Percentiles rank a stretch among this genome's conserved stretches.
These are phyloP conservation scores for Lycophotia porphyrea DNA, from an alignment of 2,888 invertebrate genomes.

Conservation along the genomic window DNA sequence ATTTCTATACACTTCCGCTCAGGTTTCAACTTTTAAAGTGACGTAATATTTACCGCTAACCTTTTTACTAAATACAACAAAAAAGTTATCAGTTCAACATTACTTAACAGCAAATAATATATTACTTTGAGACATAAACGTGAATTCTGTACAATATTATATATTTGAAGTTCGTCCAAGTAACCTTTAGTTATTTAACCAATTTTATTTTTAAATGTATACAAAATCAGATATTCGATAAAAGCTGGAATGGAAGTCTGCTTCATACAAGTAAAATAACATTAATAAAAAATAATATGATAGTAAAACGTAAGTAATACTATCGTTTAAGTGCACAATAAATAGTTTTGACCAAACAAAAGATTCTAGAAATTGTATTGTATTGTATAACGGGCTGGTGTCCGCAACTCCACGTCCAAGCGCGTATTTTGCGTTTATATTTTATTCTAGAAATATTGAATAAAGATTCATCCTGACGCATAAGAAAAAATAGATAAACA, in stretches of 20 bases:
- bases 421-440: no score
- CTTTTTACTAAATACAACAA: slow-evolving; percentile 49
- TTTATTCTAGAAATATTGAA: slow-evolving; percentile 28
- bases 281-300: slow-evolving; percentile 58
- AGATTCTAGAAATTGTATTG: no score
- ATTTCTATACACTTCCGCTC: slow-evolving; percentile 75
- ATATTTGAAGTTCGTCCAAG: slow-evolving; percentile 56
- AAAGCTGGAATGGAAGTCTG: slow-evolving; percentile 70
- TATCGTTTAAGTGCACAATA: slow-evolving; percentile 51
- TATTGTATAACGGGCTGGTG: no score
- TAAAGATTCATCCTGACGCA: neutral
- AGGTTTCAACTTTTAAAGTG: slow-evolving; percentile 62
- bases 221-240: slow-evolving; percentile 56
- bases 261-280: slow-evolving; percentile 61
- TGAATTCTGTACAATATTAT: slow-evolving; percentile 66
- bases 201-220: slow-evolving; percentile 54
- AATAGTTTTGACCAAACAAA: slow-evolving; percentile 60
- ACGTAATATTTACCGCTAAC: slow-evolving; percentile 47
- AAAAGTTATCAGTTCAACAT: slow-evolving; percentile 50
- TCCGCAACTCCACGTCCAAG: no score
- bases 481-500: slow-evolving; percentile 3
- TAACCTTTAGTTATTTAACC: slow-evolving; percentile 46
- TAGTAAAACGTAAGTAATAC: slow-evolving; percentile 47
- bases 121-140: slow-evolving; percentile 69
- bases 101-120: slow-evolving; percentile 65